A percentile compares a stretch with the other conserved stretches of the same genome.
Evolutionary conservation across 2,113 vertebrate species (phyloP).

Genomic region (Spheniscus mendiculus): DNA sequence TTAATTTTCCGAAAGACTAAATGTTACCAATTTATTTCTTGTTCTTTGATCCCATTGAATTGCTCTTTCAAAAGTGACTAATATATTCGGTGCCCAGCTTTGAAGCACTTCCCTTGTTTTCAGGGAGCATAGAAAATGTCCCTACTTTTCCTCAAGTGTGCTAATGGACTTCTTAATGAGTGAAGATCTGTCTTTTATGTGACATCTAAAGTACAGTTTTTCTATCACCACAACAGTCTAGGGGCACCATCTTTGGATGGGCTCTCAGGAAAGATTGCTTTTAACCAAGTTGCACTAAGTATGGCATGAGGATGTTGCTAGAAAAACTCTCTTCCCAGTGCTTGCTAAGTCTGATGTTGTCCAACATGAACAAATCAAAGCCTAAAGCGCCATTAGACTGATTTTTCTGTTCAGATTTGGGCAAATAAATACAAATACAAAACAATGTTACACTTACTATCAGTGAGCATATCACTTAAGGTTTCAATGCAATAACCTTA

Average conservation of each 20-base stretch:
- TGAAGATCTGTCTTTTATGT: neutral
- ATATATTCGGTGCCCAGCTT: neutral
- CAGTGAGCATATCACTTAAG: neutral
- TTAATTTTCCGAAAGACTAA: neutral
- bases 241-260: neutral
- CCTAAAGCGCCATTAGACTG: neutral
- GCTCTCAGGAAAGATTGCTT: neutral
- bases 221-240: neutral
- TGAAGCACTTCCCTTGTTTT: neutral
- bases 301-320: neutral
- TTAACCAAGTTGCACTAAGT: neutral
- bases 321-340: neutral
- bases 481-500: neutral
- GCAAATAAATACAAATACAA: neutral
- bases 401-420: neutral
- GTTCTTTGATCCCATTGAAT: neutral
- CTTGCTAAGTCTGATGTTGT: neutral
- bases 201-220: neutral
- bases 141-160: neutral
- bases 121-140: neutral
- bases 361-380: neutral
- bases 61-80: neutral
- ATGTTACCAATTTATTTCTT: neutral
- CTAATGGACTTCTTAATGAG: constrained; percentile 31
- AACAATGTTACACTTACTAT: neutral